Evolutionary conservation across 2,113 vertebrate species (phyloP), one percentile per base, ranked within the genome.

Genomic region (Australoheros scitulus): DNA sequence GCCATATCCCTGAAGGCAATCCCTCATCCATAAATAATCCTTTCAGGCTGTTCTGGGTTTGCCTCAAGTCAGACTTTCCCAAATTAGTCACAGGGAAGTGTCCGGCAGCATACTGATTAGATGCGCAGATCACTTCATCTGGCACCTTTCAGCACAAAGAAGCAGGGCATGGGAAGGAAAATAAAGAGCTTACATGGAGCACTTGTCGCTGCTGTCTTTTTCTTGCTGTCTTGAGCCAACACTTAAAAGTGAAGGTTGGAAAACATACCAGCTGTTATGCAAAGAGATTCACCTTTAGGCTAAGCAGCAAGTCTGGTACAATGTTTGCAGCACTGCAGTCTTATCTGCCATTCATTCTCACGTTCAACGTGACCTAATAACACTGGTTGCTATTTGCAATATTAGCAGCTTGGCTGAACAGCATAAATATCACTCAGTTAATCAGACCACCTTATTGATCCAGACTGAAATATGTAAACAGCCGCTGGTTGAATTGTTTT

Each of bases 21-120:
- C 77, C 87, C 83, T 56, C 29, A 5, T 47, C 52, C 74, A 84
- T 85, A 84, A 87, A 90, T 89, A 89, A 77, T 64, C 77, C 47
- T 63, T 76, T 80, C 78, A 80, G 41, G 61, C 26, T 87, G 50
- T 75, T 84, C 41, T 74, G 58, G 80, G 55, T 83, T 76, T 77
- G 65, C 83, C 75, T 52, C 57, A 81, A 80, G 82, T 86, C 58
- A 75, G 81, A 83, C 63, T 83, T 90, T 76, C 90, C 61, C 72
- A 85, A 91, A 91, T 89, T 90, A 93, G 79, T 58, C 68, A 32
- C 56, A 78, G 68, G 61, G 76, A 89, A 29, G 78, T 52, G 65
- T 83, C 61, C 74, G 60, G 74, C 65, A 68, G 82, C 56, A 83
- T 82, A 80, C 61, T 88, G 77, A 89, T 92, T 43, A 88, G 85